phyloP scores from a whole-genome alignment of 2,888 invertebrate species.

The Tanytarsus gracilentus region DNA sequence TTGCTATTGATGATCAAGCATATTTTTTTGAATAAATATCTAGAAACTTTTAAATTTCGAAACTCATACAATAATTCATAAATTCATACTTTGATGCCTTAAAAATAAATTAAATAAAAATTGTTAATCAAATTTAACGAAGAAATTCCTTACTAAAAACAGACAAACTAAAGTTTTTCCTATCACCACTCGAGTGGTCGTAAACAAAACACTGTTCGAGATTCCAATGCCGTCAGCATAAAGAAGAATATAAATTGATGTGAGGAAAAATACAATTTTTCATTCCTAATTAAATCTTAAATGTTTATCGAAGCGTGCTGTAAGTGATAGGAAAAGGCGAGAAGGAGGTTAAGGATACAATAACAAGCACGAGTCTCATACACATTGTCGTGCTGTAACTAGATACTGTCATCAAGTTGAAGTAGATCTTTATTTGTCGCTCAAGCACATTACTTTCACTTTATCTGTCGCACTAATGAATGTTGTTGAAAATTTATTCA shows the following conservation, averaged over 20 bases:
- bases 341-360: not conserved
- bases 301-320: conserved; percentile 16
- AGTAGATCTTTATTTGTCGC: not conserved
- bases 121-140: not conserved
- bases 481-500: conserved; percentile 14
- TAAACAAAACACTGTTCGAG: no score
- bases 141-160: not conserved
- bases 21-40: no score
- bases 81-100: no score
- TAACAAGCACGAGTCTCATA: not conserved
- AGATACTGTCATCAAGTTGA: not conserved
- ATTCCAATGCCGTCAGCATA: no score
- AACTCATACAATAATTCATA: no score
- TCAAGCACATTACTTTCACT: not conserved
- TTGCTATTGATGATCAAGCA: no score
- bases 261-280: not conserved
- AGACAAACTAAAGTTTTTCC: not conserved
- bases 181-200: no score
- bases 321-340: conserved; percentile 4
- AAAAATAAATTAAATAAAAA: not conserved
- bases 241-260: no score
- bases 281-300: conserved; percentile 13
- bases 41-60: no score
- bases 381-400: not conserved
- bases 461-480: not conserved